Conservation (phyloP, 1,140 invertebrate genomes). For the Drosophila simulans region DNA sequence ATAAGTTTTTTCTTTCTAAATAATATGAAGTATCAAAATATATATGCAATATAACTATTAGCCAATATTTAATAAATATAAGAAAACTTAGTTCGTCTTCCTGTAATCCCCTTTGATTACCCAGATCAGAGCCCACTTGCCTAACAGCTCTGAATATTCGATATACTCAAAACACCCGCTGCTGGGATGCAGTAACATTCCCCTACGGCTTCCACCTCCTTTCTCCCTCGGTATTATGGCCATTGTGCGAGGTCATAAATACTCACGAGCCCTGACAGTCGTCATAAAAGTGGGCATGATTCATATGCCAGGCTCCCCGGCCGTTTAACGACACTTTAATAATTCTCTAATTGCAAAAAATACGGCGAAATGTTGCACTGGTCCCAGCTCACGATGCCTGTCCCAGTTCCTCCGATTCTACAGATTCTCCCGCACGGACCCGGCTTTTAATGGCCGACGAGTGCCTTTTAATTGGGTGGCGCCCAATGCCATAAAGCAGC, state of each 20-base stretch:
- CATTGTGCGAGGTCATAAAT: slow-evolving; percentile 61
- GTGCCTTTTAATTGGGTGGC: slow-evolving; percentile 77
- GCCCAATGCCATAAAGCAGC: slow-evolving; percentile 66
- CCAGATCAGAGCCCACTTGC: background rate
- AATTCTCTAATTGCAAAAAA: slow-evolving; percentile 76
- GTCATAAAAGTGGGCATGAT: slow-evolving; percentile 72
- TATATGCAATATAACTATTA: too few relatives aligned
- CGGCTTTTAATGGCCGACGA: slow-evolving; percentile 62
- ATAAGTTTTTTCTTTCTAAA: too few relatives aligned
- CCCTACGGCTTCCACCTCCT: background rate
- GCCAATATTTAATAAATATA: too few relatives aligned
- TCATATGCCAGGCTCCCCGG: slow-evolving; percentile 59
- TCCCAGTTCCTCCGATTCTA: slow-evolving; percentile 1
- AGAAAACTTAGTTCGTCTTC: background rate
- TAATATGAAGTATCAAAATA: too few relatives aligned
- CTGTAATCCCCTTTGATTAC: background rate
- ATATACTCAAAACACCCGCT: background rate
- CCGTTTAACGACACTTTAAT: slow-evolving; percentile 75
- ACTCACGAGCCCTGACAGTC: slow-evolving; percentile 60
- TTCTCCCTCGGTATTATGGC: slow-evolving; percentile 12
- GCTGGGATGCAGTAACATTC: slow-evolving; percentile 22
- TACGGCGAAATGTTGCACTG: slow-evolving; percentile 50
- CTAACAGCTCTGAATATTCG: background rate
- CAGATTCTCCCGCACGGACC: background rate
- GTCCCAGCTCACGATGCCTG: slow-evolving; percentile 9